Conservation (phyloP, 1,140 invertebrate genomes). For the Microplitis mediator region DNA sequence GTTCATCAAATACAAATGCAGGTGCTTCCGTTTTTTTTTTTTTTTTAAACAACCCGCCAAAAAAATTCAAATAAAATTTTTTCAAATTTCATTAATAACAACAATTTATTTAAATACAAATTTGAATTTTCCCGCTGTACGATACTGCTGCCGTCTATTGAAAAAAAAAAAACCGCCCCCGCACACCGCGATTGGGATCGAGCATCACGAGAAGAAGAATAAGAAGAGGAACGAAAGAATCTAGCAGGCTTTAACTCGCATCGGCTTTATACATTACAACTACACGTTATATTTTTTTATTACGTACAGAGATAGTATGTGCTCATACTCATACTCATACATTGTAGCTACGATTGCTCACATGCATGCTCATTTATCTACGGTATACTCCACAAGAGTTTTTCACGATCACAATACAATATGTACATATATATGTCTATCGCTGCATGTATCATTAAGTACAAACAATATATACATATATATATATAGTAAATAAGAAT, state of each 20-base stretch:
- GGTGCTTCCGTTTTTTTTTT: too few species aligned
- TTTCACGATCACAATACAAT: neutral
- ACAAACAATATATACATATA: too few species aligned
- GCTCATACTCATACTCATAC: neutral
- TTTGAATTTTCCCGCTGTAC: neutral
- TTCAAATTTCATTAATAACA: neutral
- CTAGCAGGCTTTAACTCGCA: neutral
- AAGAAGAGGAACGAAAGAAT: neutral
- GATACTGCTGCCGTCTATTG: conserved; percentile 1
- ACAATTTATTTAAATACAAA: neutral
- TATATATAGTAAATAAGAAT: too few species aligned
- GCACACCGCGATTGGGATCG: neutral
- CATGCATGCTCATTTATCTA: conserved; percentile 34
- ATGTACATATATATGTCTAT: neutral
- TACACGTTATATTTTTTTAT: neutral
- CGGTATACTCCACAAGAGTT: conserved; percentile 44
- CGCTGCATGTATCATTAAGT: too few species aligned
- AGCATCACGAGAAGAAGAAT: too few species aligned
- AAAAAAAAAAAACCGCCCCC: neutral
- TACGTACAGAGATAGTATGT: neutral
- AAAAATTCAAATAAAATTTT: too few species aligned
- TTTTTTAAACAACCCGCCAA: too few species aligned
- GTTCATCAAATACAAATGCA: neutral
- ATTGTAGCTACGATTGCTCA: conserved; percentile 10
- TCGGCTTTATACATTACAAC: too few species aligned